Evolutionary conservation across 1,140 invertebrate species (phyloP).

Genomic region (Heliconius hewitsoni): DNA sequence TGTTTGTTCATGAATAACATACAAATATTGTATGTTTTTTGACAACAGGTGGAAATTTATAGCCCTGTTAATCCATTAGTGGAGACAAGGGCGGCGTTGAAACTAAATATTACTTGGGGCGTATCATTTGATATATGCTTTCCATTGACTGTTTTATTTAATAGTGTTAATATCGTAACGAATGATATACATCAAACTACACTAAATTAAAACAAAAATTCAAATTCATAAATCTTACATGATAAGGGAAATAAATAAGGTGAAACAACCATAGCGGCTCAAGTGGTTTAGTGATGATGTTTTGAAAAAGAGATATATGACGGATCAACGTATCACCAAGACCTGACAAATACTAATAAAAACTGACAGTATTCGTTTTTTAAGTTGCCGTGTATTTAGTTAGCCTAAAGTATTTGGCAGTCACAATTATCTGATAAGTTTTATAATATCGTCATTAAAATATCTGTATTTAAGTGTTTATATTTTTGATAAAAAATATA

Average conservation of each 20-base stretch:
- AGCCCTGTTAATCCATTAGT: conserved; percentile 62
- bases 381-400: background rate
- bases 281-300: conserved; percentile 53
- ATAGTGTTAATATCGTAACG: conserved; percentile 32
- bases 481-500: background rate
- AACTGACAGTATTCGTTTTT: background rate
- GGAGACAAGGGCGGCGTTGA: conserved; percentile 51
- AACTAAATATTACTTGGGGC: conserved; percentile 30
- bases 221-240: conserved; percentile 40
- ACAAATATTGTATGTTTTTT: conserved; percentile 69
- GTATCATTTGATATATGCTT: conserved; percentile 31
- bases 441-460: background rate
- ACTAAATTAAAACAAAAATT: conserved; percentile 44
- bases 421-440: background rate
- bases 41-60: conserved; percentile 74
- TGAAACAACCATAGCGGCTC: conserved; percentile 35
- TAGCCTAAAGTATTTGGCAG: conserved; percentile 6
- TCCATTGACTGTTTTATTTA: conserved; percentile 50
- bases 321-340: conserved; percentile 57
- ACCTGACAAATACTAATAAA: conserved; percentile 50
- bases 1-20: conserved; percentile 68
- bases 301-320: conserved; percentile 62
- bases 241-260: conserved; percentile 46
- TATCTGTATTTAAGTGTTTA: background rate
- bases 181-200: conserved; percentile 47